A percentile compares a stretch with the other conserved stretches of the same genome.
phyloP scores from a whole-genome alignment of 2,113 vertebrate genomes.

The Poeciliopsis occidentalis region DNA sequence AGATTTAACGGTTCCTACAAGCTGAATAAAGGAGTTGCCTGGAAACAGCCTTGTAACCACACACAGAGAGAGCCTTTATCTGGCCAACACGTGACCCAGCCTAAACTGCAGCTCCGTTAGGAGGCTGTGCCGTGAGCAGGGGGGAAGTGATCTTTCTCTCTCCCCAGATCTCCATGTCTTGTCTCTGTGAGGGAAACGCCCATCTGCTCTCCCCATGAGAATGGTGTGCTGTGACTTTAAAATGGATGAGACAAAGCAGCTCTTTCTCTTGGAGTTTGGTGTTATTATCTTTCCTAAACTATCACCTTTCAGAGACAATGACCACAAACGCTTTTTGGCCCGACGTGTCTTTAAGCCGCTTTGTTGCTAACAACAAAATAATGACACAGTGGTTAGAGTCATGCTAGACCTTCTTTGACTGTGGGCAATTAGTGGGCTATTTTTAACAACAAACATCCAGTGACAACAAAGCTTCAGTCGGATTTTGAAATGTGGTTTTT shows the following conservation, averaged over 20 bases:
- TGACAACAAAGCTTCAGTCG: too few relatives aligned
- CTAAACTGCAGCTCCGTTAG: constrained; percentile 65
- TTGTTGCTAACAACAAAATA: constrained; percentile 59
- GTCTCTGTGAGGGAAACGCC: not conserved
- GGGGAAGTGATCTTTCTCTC: constrained; percentile 21
- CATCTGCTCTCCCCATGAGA: not conserved
- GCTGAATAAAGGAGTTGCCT: constrained; percentile 77
- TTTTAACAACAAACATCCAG: too few relatives aligned
- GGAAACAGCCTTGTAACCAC: constrained; percentile 69
- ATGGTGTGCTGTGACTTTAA: constrained; percentile 18
- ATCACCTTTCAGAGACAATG: constrained; percentile 1
- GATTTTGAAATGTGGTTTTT: not conserved
- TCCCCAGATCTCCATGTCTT: constrained; percentile 15
- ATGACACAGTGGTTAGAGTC: constrained; percentile 31
- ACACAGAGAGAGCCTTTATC: constrained; percentile 69
- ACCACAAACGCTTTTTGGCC: constrained; percentile 12
- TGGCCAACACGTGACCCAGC: constrained; percentile 64
- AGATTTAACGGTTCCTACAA: constrained; percentile 72
- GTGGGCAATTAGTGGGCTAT: too few relatives aligned
- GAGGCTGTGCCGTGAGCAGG: constrained; percentile 53
- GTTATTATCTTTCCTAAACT: not conserved
- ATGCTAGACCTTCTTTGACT: not conserved
- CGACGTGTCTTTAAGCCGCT: not conserved
- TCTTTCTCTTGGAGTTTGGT: not conserved
- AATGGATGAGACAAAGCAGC: not conserved